Evolutionary conservation across 1,140 invertebrate genomes (phyloP).

Genomic region (Araneus ventricosus): DNA sequence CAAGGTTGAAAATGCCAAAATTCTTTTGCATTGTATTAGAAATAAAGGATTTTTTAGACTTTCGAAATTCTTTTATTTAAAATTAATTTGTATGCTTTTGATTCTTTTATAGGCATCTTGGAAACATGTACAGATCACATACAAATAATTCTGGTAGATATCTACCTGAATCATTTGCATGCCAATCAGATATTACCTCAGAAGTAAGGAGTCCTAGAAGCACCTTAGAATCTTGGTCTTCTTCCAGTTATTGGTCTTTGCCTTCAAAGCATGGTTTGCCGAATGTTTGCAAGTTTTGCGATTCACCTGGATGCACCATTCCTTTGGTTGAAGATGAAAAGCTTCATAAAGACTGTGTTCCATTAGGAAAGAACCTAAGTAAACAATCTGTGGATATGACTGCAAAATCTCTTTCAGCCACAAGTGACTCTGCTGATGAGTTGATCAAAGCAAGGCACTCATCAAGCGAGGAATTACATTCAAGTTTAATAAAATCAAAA

Average conservation of each 20-base stretch:
- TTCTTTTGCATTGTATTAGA: too few relatives aligned
- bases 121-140: background rate
- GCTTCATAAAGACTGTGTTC: conserved; percentile 8
- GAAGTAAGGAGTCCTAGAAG: background rate
- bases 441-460: background rate
- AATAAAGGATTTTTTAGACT: too few relatives aligned
- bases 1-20: too few relatives aligned
- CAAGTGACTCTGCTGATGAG: background rate
- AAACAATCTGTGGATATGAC: background rate
- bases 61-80: too few relatives aligned
- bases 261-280: conserved; percentile 49
- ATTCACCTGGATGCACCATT: conserved; percentile 17
- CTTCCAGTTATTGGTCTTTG: conserved; percentile 62
- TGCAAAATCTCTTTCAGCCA: background rate
- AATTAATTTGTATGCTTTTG: background rate
- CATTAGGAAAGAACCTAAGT: background rate
- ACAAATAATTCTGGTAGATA: background rate
- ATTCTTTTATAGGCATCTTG: background rate
- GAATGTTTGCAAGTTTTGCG: background rate
- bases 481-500: background rate
- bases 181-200: background rate
- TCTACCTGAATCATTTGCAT: background rate
- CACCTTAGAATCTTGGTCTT: conserved; percentile 27
- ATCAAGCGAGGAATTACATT: background rate
- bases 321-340: conserved; percentile 28